These are phyloP conservation scores for Dicranocentrus wangi DNA, from an alignment of 2,888 invertebrate species.

Conservation along the genomic window DNA sequence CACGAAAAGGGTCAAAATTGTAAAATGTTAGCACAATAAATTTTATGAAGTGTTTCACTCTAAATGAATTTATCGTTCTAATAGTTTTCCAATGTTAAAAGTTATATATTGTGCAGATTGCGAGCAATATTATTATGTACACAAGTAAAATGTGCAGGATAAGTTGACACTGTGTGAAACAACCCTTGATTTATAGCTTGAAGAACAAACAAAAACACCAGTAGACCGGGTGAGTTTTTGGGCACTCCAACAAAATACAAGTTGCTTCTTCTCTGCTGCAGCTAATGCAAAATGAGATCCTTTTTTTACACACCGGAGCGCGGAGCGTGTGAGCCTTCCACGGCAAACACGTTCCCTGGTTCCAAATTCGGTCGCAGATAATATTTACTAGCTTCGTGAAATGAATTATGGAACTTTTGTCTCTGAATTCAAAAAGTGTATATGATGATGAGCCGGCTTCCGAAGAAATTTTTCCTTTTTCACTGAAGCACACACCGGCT, in stretches of 20 bases:
- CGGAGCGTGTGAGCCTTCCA: background rate
- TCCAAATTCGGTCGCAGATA: too few relatives aligned
- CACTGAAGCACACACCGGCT: background rate
- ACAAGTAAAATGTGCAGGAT: too few relatives aligned
- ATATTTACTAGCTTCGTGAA: constrained; percentile 36
- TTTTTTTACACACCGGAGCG: background rate
- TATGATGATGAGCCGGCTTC: too few relatives aligned
- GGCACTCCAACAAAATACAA: constrained; percentile 7
- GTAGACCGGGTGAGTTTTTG: constrained; percentile 11
- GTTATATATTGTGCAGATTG: too few relatives aligned
- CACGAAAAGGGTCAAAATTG: too few relatives aligned
- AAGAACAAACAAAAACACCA: constrained; percentile 33
- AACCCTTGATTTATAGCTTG: constrained; percentile 55
- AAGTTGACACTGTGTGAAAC: constrained; percentile 57
- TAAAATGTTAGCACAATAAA: too few relatives aligned
- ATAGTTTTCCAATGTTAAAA: too few relatives aligned
- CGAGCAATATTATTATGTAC: too few relatives aligned
- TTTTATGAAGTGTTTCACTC: too few relatives aligned
- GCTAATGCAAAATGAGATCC: constrained; percentile 43
- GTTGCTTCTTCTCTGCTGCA: background rate
- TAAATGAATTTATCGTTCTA: too few relatives aligned
- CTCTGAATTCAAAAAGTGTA: background rate
- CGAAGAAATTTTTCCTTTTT: background rate
- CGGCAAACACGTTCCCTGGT: constrained; percentile 22
- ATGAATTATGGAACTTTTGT: constrained; percentile 40